A percentile compares a stretch with the other conserved stretches of the same genome.
phyloP scores from a whole-genome alignment of 2,888 invertebrate species.

The Augiades crinisus region DNA sequence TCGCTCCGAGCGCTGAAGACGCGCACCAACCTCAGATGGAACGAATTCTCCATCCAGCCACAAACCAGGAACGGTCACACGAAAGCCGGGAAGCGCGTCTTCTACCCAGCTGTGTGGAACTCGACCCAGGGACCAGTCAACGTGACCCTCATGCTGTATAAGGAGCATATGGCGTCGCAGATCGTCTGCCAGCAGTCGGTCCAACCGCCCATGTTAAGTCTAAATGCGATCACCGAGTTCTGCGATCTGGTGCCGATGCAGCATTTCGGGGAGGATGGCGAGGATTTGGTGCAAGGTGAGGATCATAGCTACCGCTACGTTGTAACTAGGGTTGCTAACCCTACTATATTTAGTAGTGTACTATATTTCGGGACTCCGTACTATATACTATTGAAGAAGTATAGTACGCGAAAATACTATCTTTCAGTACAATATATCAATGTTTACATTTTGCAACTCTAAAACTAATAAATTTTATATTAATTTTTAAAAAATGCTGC shows the following conservation, averaged over 20 bases:
- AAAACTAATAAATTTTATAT: too few relatives aligned
- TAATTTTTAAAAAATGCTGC: too few relatives aligned
- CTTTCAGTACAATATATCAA: too few relatives aligned
- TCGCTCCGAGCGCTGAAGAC: constrained; percentile 87
- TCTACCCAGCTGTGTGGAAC: constrained; percentile 89
- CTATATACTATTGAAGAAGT: too few relatives aligned
- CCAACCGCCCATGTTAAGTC: constrained; percentile 83
- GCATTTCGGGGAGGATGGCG: constrained; percentile 83
- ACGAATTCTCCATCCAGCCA: constrained; percentile 84
- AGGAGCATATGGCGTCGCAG: constrained; percentile 83
- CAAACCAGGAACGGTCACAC: constrained; percentile 75
- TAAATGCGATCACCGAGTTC: constrained; percentile 90
- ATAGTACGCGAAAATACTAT: too few relatives aligned
- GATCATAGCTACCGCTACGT: too few relatives aligned
- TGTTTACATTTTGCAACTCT: too few relatives aligned
- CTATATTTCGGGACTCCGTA: too few relatives aligned
- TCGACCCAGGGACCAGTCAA: constrained; percentile 82
- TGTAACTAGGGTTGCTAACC: too few relatives aligned
- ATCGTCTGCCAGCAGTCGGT: constrained; percentile 83
- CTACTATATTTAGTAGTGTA: too few relatives aligned
- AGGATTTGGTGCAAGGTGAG: constrained; percentile 85
- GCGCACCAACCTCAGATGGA: constrained; percentile 86
- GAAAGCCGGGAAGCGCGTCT: constrained; percentile 85
- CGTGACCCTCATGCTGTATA: constrained; percentile 84
- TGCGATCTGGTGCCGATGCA: constrained; percentile 88